Evolutionary conservation across 2,888 invertebrate species (phyloP), one percentile per base, ranked within the genome.

Genomic region (Lapara coniferarum): DNA sequence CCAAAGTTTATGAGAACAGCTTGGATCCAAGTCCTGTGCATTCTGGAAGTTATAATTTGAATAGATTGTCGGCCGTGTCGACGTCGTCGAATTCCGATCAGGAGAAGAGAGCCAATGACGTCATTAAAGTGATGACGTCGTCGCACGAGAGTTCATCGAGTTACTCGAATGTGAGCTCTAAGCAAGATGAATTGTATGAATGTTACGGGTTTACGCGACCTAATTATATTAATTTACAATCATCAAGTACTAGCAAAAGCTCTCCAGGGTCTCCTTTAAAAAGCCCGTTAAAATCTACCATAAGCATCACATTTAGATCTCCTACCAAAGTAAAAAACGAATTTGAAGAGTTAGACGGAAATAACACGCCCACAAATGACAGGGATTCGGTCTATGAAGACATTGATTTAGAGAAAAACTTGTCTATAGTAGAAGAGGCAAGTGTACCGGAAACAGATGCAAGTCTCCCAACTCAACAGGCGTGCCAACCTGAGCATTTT

Each of bases 251-350:
- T 0, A 91, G 90, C 1, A 93, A 92, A 77, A 90, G 91, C 66
- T 91, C 93, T 0, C 92, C 92, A 0, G 90, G 89, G 0, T 87
- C 88, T 2, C 93, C 93, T 0, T 76, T 92, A 12, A 92, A 93
- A 78, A 95, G 95, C 78, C 96, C 96, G 0, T 85, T 96, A 0
- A 95, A 96, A 80, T 96, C 96, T 2, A 96, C 96, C 0, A 96
- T 96, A 37, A 96, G 95, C 85, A 96, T 96, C 10, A 96, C 95
- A 2, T 96, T 96, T 81, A 92, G 96, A 81, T 96, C 96, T 5
- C 96, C 96, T 0, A 94, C 92, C 1, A 95, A 94, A 80, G 79
- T 80, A 3, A 92, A 83, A 83, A 63, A 63, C 13, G 89, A 95
- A 57, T 95, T 94, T 74, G 95, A 69, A 83, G 86, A 19, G 13